Conservation (phyloP, 2,888 invertebrate genomes). For the Pterostichus niger region DNA sequence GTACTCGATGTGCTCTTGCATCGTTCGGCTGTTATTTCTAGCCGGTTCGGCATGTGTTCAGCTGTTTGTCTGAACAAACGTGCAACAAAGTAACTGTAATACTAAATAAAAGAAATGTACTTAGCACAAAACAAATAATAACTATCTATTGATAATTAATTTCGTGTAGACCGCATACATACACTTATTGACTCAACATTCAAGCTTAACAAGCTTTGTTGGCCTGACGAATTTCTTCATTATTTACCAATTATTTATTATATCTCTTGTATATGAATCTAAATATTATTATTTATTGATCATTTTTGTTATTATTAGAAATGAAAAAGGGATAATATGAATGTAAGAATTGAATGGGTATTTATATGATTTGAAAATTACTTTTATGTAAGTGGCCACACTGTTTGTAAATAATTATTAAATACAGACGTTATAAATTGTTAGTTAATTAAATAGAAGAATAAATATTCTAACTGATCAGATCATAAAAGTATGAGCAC, state of each 20-base stretch:
- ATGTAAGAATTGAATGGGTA: conserved; percentile 64
- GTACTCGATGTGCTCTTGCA: conserved; percentile 61
- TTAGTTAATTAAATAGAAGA: conserved; percentile 73
- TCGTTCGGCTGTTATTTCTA: conserved; percentile 66
- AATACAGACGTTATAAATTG: conserved; percentile 64
- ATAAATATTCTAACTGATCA: conserved; percentile 71
- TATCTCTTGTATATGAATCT: conserved; percentile 46
- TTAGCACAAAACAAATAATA: conserved; percentile 75
- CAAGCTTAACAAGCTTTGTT: conserved; percentile 51
- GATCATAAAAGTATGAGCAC: conserved; percentile 60
- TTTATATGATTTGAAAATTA: conserved; percentile 60
- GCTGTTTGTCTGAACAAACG: conserved; percentile 56
- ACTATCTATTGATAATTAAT: conserved; percentile 67
- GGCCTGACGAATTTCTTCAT: conserved; percentile 29
- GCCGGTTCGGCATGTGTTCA: conserved; percentile 64
- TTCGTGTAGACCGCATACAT: conserved; percentile 62
- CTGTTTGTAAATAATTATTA: conserved; percentile 66
- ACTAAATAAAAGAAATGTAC: conserved; percentile 71
- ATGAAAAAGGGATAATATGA: conserved; percentile 54
- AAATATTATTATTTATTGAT: conserved; percentile 58
- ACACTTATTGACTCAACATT: conserved; percentile 48
- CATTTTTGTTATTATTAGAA: conserved; percentile 50
- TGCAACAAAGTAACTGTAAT: conserved; percentile 52
- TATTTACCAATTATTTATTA: conserved; percentile 55
- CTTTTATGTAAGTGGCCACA: conserved; percentile 62